Evolutionary conservation across 1,140 invertebrate species (phyloP).

Genomic region (Branchinecta lindahli): DNA sequence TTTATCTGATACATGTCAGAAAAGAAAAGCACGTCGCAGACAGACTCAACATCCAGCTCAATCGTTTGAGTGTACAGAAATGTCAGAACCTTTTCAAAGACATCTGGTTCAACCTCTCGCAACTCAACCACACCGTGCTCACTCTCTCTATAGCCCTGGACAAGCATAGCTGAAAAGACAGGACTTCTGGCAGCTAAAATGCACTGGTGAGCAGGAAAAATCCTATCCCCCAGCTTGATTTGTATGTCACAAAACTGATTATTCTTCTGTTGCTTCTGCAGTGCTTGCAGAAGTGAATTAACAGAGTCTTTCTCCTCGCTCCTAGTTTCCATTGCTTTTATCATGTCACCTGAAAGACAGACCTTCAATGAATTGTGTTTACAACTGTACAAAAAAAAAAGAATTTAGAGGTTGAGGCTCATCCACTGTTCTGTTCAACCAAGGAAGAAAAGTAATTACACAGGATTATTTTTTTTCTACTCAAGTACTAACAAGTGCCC

Average conservation of each 20-base stretch:
- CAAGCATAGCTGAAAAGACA: constrained; percentile 22
- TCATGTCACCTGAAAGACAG: no score
- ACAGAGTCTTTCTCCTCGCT: no score
- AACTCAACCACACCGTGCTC: constrained; percentile 16
- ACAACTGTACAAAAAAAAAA: no score
- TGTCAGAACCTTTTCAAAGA: constrained; percentile 11
- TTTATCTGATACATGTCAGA: neutral
- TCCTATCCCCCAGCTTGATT: neutral
- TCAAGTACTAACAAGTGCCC: no score
- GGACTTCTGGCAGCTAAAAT: constrained; percentile 21
- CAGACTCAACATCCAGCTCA: neutral
- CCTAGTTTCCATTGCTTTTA: no score
- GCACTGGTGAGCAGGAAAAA: constrained; percentile 20
- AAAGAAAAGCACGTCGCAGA: neutral
- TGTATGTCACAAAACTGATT: neutral
- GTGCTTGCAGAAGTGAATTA: neutral
- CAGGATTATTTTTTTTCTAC: no score
- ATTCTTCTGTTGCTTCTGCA: constrained; percentile 1
- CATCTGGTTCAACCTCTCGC: constrained; percentile 17
- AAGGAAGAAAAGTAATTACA: no score
- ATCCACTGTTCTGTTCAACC: no score
- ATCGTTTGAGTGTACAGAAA: neutral
- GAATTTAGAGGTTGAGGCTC: no score
- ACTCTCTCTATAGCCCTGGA: constrained; percentile 14
- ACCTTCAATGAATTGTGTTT: no score